These are phyloP conservation scores for Sesamia inferens DNA, from an alignment of 2,888 invertebrate species.

Conservation along the genomic window DNA sequence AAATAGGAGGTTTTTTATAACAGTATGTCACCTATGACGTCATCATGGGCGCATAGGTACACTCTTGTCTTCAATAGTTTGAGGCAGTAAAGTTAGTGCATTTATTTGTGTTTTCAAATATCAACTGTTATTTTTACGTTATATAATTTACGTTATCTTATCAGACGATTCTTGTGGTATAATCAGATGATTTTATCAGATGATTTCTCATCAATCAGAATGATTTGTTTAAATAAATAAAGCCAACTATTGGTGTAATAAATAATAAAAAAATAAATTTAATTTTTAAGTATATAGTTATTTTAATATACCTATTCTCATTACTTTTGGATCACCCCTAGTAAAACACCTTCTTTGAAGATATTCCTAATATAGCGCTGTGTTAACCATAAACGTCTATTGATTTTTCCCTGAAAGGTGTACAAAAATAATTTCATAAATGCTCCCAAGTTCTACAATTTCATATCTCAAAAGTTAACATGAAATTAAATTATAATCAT, in stretches of 20 bases:
- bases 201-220: too few species aligned
- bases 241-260: too few species aligned
- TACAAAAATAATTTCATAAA: constrained; percentile 9
- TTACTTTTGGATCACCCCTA: too few species aligned
- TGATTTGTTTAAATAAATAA: too few species aligned
- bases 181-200: too few species aligned
- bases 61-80: too few species aligned
- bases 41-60: not conserved
- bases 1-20: not conserved
- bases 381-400: not conserved
- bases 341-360: not conserved
- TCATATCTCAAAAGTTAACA: not conserved
- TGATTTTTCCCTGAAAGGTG: not conserved
- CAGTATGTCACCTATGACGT: constrained; percentile 5
- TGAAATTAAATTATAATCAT: constrained; percentile 27
- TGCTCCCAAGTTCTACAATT: constrained; percentile 1
- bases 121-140: not conserved
- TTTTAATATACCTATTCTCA: too few species aligned
- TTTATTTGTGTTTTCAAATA: not conserved
- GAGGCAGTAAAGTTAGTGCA: not conserved
- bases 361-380: not conserved
- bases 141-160: too few species aligned
- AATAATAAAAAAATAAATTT: too few species aligned
- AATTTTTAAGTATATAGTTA: too few species aligned
- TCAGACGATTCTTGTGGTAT: too few species aligned